phyloP scores from a whole-genome alignment of 2,888 invertebrate genomes.

The Teleogryllus oceanicus region DNA sequence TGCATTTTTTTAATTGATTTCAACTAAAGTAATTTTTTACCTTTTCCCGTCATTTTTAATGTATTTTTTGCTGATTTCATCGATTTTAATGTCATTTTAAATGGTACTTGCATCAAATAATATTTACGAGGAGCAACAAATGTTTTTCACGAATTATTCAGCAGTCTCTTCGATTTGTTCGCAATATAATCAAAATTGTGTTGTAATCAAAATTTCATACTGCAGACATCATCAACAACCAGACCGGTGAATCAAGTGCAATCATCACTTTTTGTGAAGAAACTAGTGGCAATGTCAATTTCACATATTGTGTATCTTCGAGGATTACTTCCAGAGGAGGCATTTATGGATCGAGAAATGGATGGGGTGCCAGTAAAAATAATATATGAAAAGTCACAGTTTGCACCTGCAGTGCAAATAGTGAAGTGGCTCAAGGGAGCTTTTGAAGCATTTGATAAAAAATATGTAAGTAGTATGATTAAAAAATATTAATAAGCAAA shows the following conservation, averaged over 20 bases:
- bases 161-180: no score
- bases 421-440: slow-evolving; percentile 31
- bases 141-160: no score
- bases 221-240: background rate
- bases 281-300: slow-evolving; percentile 29
- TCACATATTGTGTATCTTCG: slow-evolving; percentile 30
- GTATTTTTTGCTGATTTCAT: no score
- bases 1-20: no score
- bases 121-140: no score
- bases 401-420: slow-evolving; percentile 23
- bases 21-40: no score
- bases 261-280: slow-evolving; percentile 25
- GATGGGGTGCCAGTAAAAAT: slow-evolving; percentile 30
- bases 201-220: background rate
- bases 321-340: slow-evolving; percentile 27
- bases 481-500: background rate
- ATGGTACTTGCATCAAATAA: no score
- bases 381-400: slow-evolving; percentile 22
- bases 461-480: slow-evolving; percentile 29
- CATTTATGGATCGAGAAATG: slow-evolving; percentile 27
- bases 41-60: no score
- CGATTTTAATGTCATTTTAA: no score
- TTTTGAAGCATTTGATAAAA: slow-evolving; percentile 30
- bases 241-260: background rate
- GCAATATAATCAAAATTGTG: background rate